phyloP scores from a whole-genome alignment of 1,140 invertebrate species.

The Glossosoma conforme region DNA sequence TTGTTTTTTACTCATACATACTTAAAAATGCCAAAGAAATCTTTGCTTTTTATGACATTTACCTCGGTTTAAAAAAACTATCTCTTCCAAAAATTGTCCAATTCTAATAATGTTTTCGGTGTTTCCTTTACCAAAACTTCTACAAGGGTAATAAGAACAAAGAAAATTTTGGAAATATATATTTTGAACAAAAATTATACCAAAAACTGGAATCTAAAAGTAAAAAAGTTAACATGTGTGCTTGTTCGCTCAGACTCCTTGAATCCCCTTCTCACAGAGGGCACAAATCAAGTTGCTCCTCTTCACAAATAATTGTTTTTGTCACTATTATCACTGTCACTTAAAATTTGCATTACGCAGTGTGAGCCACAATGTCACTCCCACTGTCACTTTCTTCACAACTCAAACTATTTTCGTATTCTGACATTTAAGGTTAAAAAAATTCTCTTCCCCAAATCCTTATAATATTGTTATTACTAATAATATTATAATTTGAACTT shows the following conservation, averaged over 20 bases:
- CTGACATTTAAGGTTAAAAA: constrained; percentile 13
- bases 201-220: constrained; percentile 11
- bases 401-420: constrained; percentile 14
- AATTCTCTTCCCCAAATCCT: constrained; percentile 14
- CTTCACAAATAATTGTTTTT: too few species aligned
- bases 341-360: constrained; percentile 3
- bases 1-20: constrained; percentile 14
- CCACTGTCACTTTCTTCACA: constrained; percentile 8
- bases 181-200: too few species aligned
- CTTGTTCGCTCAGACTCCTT: neutral
- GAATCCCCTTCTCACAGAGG: neutral
- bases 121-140: constrained; percentile 12
- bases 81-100: constrained; percentile 17
- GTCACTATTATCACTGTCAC: neutral
- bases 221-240: constrained; percentile 6
- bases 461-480: constrained; percentile 15
- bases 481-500: constrained; percentile 15
- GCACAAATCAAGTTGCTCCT: neutral
- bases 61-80: constrained; percentile 8
- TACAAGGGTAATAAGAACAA: constrained; percentile 7
- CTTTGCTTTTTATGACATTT: constrained; percentile 13
- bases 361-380: constrained; percentile 6
- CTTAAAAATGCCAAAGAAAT: constrained; percentile 15
- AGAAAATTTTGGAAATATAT: constrained; percentile 1
- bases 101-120: constrained; percentile 13